These are phyloP conservation scores for Copidosoma floridanum DNA, from an alignment of 1,140 invertebrate species.

Conservation along the genomic window DNA sequence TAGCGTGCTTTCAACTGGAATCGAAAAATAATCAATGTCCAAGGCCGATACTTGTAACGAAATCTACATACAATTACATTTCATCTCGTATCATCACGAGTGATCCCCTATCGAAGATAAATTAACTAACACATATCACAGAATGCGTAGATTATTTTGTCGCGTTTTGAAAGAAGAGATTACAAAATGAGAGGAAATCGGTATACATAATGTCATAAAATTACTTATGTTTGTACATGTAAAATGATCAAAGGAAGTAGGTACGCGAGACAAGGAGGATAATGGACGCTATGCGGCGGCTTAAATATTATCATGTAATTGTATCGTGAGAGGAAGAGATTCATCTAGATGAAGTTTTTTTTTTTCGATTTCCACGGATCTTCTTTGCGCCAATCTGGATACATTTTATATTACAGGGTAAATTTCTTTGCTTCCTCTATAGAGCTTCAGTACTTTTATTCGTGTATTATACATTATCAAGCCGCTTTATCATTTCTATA, in stretches of 20 bases:
- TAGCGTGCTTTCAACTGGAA: too few relatives aligned
- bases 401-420: conserved; percentile 5
- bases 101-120: too few relatives aligned
- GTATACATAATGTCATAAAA: too few relatives aligned
- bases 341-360: conserved; percentile 3
- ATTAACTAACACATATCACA: conserved; percentile 55
- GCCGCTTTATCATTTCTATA: too few relatives aligned
- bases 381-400: background rate
- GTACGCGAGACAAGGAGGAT: conserved; percentile 9
- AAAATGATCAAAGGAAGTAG: conserved; percentile 9
- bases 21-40: too few relatives aligned
- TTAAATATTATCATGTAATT: too few relatives aligned
- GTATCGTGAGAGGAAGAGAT: conserved; percentile 10
- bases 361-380: background rate
- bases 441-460: conserved; percentile 2
- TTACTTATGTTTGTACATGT: background rate
- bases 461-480: conserved; percentile 9
- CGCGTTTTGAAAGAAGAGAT: conserved; percentile 32
- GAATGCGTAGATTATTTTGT: conserved; percentile 46
- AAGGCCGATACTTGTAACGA: too few relatives aligned
- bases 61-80: too few relatives aligned
- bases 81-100: too few relatives aligned
- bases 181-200: conserved; percentile 14
- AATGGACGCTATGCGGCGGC: background rate
- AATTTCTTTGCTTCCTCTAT: background rate